phyloP scores from a whole-genome alignment of 2,113 vertebrate genomes.

The Oplegnathus fasciatus region DNA sequence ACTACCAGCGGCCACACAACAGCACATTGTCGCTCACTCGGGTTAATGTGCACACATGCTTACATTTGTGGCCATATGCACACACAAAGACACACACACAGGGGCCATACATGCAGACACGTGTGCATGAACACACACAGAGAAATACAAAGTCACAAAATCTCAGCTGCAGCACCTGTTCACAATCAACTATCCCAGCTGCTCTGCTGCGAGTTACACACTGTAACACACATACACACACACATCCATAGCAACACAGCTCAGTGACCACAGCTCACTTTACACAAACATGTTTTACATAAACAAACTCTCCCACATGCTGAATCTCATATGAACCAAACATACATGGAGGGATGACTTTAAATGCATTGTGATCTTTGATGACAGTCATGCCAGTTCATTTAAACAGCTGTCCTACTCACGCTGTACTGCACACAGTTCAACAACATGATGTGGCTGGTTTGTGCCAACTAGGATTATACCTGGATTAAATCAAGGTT shows the following conservation, averaged over 20 bases:
- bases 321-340: background rate
- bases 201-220: conserved; percentile 54
- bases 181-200: conserved; percentile 66
- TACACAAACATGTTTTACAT: conserved; percentile 31
- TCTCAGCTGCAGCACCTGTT: conserved; percentile 77
- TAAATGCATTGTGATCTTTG: background rate
- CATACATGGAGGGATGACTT: background rate
- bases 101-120: conserved; percentile 50
- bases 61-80: conserved; percentile 69
- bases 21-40: conserved; percentile 64
- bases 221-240: conserved; percentile 22
- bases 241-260: conserved; percentile 30
- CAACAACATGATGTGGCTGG: background rate
- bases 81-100: conserved; percentile 56
- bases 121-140: conserved; percentile 42
- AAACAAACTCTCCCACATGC: conserved; percentile 12
- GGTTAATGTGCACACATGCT: conserved; percentile 72
- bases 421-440: background rate
- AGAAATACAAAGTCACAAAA: conserved; percentile 47
- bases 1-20: conserved; percentile 63
- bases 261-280: conserved; percentile 10
- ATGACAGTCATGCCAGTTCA: background rate
- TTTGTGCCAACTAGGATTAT: background rate
- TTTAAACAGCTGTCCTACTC: conserved; percentile 1
- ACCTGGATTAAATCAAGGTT: background rate